These are phyloP conservation scores for Tetragonula carbonaria DNA, from an alignment of 2,888 invertebrate species.

Conservation along the genomic window DNA sequence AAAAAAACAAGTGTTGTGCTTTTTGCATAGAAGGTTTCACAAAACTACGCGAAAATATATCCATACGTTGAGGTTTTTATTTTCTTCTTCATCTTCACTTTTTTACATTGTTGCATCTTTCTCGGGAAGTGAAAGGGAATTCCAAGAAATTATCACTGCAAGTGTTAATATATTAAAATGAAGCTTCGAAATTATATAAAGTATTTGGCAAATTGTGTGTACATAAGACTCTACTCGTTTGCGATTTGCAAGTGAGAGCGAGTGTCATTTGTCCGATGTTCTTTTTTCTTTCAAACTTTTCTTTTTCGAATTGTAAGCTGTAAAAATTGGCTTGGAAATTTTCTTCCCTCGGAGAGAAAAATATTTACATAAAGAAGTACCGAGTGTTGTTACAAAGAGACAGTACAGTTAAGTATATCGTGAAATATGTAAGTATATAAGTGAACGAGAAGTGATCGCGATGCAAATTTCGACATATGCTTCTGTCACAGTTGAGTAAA, in stretches of 20 bases:
- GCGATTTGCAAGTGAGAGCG: constrained; percentile 64
- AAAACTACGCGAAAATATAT: background rate
- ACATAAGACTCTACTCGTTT: constrained; percentile 65
- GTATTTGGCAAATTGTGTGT: background rate
- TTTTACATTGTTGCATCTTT: background rate
- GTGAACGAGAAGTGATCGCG: background rate
- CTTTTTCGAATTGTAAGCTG: background rate
- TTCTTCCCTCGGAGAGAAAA: background rate
- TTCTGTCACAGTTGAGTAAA: constrained; percentile 33
- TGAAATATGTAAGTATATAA: background rate
- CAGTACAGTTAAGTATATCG: background rate
- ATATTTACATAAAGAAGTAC: background rate
- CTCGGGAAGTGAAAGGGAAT: constrained; percentile 9
- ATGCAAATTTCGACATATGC: constrained; percentile 3
- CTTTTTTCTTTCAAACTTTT: background rate
- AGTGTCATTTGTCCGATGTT: constrained; percentile 42
- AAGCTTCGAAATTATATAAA: background rate
- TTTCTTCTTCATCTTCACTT: background rate
- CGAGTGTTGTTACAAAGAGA: background rate
- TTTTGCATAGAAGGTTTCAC: background rate
- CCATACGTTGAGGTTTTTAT: background rate
- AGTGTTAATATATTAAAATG: background rate
- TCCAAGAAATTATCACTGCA: constrained; percentile 21
- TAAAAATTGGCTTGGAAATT: background rate
- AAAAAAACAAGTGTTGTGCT: background rate